A percentile compares a stretch with the other conserved stretches of the same genome.
phyloP scores from a whole-genome alignment of 2,113 vertebrate species.

The Philantomba maxwellii region DNA sequence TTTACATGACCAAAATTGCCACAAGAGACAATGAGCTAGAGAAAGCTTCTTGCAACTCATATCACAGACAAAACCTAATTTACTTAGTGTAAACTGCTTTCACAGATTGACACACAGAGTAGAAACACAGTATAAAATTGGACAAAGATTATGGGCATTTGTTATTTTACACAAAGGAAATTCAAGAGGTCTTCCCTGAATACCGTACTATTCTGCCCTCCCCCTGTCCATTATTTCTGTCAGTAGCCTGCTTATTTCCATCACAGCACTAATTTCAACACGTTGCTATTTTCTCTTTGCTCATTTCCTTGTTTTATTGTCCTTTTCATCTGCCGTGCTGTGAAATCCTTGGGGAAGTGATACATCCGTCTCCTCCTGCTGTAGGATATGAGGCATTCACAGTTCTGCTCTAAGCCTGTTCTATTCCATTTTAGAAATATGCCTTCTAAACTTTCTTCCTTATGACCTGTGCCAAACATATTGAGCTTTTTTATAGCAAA shows the following conservation, averaged over 20 bases:
- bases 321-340: background rate
- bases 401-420: background rate
- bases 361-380: background rate
- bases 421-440: background rate
- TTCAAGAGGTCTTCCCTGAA: background rate
- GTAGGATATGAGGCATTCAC: background rate
- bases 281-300: background rate
- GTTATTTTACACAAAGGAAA: background rate
- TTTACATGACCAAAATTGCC: background rate
- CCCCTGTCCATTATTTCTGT: background rate
- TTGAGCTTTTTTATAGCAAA: background rate
- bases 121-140: background rate
- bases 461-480: background rate
- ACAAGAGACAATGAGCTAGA: background rate
- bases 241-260: background rate
- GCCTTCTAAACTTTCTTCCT: background rate
- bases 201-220: background rate
- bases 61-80: background rate
- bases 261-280: background rate
- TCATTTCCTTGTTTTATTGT: background rate
- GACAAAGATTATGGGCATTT: background rate
- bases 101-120: background rate
- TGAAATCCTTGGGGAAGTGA: background rate
- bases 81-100: background rate
- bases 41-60: background rate